Percentiles rank a stretch among this genome's conserved stretches.
Conservation (phyloP, 1,140 invertebrate species). For the Adelges cooleyi region DNA sequence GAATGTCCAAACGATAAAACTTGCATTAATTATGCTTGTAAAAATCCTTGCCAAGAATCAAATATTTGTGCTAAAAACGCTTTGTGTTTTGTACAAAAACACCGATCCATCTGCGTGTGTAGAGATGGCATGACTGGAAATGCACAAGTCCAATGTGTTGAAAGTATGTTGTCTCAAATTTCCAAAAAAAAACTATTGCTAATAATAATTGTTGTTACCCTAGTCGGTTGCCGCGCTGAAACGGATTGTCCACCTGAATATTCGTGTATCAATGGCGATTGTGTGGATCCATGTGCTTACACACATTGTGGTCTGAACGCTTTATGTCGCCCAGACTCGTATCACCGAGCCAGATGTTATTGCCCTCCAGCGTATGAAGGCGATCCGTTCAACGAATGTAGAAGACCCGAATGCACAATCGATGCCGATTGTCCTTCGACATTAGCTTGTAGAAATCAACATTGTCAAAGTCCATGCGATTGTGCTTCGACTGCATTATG, state of each 20-base stretch:
- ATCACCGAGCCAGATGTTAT: conserved; percentile 64
- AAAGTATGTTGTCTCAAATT: conserved; percentile 43
- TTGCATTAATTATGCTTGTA: conserved; percentile 64
- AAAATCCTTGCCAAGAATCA: conserved; percentile 57
- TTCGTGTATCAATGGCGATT: conserved; percentile 73
- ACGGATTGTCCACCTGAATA: conserved; percentile 68
- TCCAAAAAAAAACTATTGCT: not conserved
- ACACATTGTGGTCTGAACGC: conserved; percentile 74
- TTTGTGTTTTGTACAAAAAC: conserved; percentile 64
- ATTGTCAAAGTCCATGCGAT: conserved; percentile 67
- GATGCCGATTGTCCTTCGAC: conserved; percentile 62
- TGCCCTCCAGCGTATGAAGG: conserved; percentile 63
- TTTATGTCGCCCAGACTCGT: conserved; percentile 56
- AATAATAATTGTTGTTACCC: conserved; percentile 22
- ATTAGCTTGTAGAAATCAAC: conserved; percentile 59
- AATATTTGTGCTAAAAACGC: conserved; percentile 66
- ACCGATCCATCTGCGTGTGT: conserved; percentile 73
- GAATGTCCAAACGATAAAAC: conserved; percentile 77
- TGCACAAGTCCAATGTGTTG: conserved; percentile 62
- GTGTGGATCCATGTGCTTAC: conserved; percentile 64
- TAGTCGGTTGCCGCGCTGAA: conserved; percentile 74
- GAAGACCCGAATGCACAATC: conserved; percentile 59
- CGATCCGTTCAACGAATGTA: conserved; percentile 61
- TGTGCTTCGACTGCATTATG: conserved; percentile 60
- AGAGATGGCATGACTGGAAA: conserved; percentile 73